phyloP scores from a whole-genome alignment of 2,888 invertebrate species.

The Tribolium freemani region DNA sequence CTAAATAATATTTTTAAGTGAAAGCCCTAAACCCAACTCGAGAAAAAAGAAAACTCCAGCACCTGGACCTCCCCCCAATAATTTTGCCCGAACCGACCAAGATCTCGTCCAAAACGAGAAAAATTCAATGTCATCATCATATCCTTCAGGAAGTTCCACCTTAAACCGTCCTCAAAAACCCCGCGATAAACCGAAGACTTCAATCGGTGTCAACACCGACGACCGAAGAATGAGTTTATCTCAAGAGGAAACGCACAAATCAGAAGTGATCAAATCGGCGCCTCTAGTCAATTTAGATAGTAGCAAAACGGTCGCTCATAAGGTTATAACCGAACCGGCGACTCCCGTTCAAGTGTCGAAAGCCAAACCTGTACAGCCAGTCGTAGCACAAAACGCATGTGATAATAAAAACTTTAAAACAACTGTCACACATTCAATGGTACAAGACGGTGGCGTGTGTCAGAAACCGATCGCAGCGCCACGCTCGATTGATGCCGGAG shows the following conservation, averaged over 20 bases:
- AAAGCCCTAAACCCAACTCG: constrained; percentile 73
- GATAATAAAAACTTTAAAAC: constrained; percentile 59
- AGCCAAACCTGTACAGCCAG: constrained; percentile 60
- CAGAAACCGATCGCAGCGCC: constrained; percentile 72
- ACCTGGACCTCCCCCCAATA: constrained; percentile 72
- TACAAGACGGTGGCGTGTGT: constrained; percentile 54
- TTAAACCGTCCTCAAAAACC: constrained; percentile 72
- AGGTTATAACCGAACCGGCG: constrained; percentile 50
- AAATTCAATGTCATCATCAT: constrained; percentile 54
- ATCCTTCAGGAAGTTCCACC: constrained; percentile 71
- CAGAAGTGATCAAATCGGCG: constrained; percentile 48
- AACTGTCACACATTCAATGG: constrained; percentile 53
- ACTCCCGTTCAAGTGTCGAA: constrained; percentile 68
- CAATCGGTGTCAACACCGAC: constrained; percentile 62
- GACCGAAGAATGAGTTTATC: constrained; percentile 41
- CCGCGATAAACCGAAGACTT: constrained; percentile 67
- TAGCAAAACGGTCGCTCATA: constrained; percentile 64
- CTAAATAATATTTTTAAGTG: constrained; percentile 61
- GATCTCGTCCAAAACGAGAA: constrained; percentile 49
- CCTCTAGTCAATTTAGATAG: constrained; percentile 73
- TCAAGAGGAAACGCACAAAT: constrained; percentile 60
- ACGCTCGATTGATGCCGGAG: constrained; percentile 25
- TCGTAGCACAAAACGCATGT: constrained; percentile 69
- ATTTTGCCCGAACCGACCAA: constrained; percentile 60
- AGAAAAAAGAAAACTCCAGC: constrained; percentile 84